A percentile compares a stretch with the other conserved stretches of the same genome.
Evolutionary conservation across 2,888 invertebrate genomes (phyloP).

Genomic region (Latheticus oryzae): DNA sequence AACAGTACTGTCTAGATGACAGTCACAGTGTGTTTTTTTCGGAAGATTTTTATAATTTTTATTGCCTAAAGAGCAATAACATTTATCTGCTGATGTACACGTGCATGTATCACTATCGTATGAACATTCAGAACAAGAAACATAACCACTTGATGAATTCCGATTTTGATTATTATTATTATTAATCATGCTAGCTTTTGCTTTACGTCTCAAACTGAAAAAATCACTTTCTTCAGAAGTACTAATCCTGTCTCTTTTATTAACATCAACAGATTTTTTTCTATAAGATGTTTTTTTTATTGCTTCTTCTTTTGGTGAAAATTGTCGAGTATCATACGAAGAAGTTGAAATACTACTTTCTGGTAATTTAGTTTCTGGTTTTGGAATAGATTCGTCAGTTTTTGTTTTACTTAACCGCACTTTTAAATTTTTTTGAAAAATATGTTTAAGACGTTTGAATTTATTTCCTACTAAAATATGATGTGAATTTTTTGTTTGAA

Average conservation of each 20-base stretch:
- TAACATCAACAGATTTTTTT: constrained; percentile 51
- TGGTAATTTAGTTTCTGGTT: constrained; percentile 58
- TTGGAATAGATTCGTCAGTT: neutral
- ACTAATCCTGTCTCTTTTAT: constrained; percentile 53
- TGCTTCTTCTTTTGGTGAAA: constrained; percentile 69
- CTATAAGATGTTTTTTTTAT: constrained; percentile 56
- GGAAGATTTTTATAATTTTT: constrained; percentile 67
- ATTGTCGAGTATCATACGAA: constrained; percentile 73
- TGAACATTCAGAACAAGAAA: constrained; percentile 89
- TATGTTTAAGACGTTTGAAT: constrained; percentile 61
- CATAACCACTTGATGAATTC: constrained; percentile 74
- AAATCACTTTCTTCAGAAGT: constrained; percentile 67
- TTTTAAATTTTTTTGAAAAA: constrained; percentile 73
- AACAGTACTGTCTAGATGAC: constrained; percentile 67
- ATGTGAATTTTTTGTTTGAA: constrained; percentile 45
- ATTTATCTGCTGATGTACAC: constrained; percentile 81
- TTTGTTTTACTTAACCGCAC: constrained; percentile 49
- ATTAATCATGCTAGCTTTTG: constrained; percentile 49
- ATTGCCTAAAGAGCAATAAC: constrained; percentile 83
- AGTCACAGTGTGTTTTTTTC: constrained; percentile 71
- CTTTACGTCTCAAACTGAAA: constrained; percentile 62
- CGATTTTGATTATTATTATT: constrained; percentile 56
- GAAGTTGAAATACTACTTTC: constrained; percentile 74
- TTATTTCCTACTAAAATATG: constrained; percentile 57
- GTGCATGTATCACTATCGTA: constrained; percentile 87